Conservation (phyloP, 2,797 vertebrate genomes). For the Paguma larvata region DNA sequence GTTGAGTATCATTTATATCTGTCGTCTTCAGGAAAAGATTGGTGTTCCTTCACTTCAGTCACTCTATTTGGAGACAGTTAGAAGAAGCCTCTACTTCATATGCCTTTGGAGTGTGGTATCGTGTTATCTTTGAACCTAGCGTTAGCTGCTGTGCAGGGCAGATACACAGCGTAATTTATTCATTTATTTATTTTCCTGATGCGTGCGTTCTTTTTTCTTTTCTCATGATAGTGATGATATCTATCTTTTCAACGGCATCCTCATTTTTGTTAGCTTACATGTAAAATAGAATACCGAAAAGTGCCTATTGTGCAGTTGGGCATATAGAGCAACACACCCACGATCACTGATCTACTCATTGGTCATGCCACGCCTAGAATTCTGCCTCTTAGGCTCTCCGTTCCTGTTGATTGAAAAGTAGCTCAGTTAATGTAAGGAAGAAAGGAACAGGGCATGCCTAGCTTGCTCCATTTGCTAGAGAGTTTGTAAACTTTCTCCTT, state of each 20-base stretch:
- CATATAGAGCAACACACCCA: neutral
- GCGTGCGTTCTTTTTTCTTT: neutral
- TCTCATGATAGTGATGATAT: neutral
- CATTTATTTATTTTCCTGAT: conserved; percentile 39
- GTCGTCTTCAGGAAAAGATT: conserved; percentile 7
- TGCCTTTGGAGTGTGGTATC: conserved; percentile 26
- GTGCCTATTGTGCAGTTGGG: neutral
- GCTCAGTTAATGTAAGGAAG: neutral
- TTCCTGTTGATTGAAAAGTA: conserved; percentile 61
- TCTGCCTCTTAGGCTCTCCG: neutral
- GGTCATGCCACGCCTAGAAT: conserved; percentile 7
- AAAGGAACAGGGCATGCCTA: neutral
- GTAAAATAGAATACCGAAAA: conserved; percentile 43
- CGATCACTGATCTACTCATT: neutral
- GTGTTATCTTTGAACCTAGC: conserved; percentile 55
- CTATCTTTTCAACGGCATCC: conserved; percentile 18
- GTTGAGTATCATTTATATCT: conserved; percentile 19
- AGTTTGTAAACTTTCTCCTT: conserved; percentile 43
- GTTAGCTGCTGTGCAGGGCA: neutral
- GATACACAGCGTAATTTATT: neutral
- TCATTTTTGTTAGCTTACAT: neutral
- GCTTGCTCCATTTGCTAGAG: neutral
- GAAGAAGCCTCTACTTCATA: neutral
- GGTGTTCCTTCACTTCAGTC: conserved; percentile 16
- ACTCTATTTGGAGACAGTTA: conserved; percentile 32